A percentile compares a stretch with the other conserved stretches of the same genome.
These are phyloP conservation scores for Himalopsyche japonica DNA, from an alignment of 2,888 invertebrate species.

Conservation along the genomic window DNA sequence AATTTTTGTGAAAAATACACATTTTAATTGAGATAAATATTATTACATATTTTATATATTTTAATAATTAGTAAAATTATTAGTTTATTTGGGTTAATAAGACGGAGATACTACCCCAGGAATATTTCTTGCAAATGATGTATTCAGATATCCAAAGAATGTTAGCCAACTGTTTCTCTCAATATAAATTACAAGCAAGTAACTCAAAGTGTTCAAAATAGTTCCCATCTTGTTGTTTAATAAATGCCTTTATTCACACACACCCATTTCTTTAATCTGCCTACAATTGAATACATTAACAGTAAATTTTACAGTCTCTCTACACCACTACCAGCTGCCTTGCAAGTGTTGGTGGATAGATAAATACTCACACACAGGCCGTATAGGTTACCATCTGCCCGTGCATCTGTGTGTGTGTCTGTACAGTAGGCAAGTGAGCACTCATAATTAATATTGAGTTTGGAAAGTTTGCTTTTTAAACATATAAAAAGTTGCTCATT, in stretches of 20 bases:
- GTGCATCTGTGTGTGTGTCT: background rate
- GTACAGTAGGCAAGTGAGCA: background rate
- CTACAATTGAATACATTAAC: conserved; percentile 1
- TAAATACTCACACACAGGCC: background rate
- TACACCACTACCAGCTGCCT: background rate
- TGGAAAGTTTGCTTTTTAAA: conserved; percentile 1
- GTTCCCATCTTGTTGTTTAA: background rate
- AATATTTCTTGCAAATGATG: no score
- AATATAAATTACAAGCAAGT: background rate
- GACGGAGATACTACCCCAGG: no score
- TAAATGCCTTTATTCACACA: background rate
- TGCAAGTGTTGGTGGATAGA: background rate
- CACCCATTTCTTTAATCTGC: conserved; percentile 1
- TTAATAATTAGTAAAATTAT: no score
- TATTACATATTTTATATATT: no score
- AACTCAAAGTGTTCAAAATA: background rate
- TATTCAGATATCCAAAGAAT: background rate
- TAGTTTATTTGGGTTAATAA: no score
- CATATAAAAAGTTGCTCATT: background rate
- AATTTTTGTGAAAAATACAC: no score
- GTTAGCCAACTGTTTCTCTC: background rate
- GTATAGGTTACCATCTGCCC: background rate
- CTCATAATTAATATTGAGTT: background rate
- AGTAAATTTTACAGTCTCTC: background rate
- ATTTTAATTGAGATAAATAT: no score